Conservation (phyloP, 2,113 vertebrate species). For the Prolemur simus region DNA sequence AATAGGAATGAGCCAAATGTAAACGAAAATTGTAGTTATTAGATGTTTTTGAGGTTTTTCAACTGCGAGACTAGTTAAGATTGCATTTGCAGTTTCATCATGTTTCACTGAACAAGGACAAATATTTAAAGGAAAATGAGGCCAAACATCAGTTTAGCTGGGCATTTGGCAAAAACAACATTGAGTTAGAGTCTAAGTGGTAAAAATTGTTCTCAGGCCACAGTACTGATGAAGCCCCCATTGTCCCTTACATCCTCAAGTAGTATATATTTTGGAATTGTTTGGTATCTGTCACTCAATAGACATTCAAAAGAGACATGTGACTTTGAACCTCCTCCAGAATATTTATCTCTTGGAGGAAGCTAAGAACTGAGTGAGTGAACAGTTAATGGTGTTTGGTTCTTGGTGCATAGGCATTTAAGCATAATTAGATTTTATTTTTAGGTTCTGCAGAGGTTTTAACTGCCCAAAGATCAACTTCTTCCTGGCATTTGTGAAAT, state of each 20-base stretch:
- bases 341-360: background rate
- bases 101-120: background rate
- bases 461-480: background rate
- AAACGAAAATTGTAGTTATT: background rate
- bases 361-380: background rate
- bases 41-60: background rate
- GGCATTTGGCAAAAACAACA: background rate
- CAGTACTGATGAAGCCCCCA: background rate
- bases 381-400: background rate
- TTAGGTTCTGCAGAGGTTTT: background rate
- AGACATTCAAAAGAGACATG: background rate
- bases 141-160: background rate
- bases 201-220: background rate
- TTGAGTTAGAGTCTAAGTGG: background rate
- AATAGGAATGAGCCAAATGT: background rate
- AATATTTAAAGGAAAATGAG: background rate
- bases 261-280: background rate
- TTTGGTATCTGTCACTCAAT: background rate
- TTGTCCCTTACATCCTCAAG: background rate
- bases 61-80: background rate
- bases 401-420: background rate
- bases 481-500: background rate
- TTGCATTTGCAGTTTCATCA: background rate
- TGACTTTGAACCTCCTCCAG: background rate
- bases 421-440: background rate